phyloP scores from a whole-genome alignment of 2,113 vertebrate genomes.

The Apodemus sylvaticus region DNA sequence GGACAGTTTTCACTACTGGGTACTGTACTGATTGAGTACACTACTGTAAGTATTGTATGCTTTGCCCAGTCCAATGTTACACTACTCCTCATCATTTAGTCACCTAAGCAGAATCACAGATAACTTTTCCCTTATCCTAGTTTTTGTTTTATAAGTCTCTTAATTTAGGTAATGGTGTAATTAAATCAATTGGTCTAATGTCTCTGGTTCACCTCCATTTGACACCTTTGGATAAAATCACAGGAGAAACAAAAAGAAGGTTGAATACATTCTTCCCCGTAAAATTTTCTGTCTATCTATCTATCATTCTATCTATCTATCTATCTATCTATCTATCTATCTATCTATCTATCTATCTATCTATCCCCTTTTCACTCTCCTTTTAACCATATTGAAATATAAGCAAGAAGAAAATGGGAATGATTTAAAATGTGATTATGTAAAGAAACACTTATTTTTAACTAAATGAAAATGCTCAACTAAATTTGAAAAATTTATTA shows the following conservation, averaged over 20 bases:
- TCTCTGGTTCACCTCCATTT: not conserved
- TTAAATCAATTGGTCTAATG: not conserved
- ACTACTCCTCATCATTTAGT: not conserved
- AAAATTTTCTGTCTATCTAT: too few species aligned
- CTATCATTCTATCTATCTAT: not conserved
- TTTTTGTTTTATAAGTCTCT: not conserved
- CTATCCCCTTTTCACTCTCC: not conserved
- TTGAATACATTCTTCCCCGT: not conserved
- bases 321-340: too few species aligned
- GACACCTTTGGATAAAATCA: not conserved
- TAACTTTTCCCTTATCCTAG: accelerated
- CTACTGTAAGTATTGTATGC: too few species aligned
- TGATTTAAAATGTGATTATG: not conserved
- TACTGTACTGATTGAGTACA: too few species aligned
- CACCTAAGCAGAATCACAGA: not conserved
- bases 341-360: too few species aligned
- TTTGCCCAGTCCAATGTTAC: not conserved
- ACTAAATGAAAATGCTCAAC: not conserved
- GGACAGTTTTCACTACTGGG: too few species aligned
- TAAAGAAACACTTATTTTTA: not conserved
- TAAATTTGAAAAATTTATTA: not conserved
- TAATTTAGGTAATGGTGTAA: not conserved
- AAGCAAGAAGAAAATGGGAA: not conserved
- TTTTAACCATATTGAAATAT: not conserved
- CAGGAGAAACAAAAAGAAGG: not conserved